Evolutionary conservation across 2,888 invertebrate species (phyloP).

Genomic region (Hydriomena furcata): DNA sequence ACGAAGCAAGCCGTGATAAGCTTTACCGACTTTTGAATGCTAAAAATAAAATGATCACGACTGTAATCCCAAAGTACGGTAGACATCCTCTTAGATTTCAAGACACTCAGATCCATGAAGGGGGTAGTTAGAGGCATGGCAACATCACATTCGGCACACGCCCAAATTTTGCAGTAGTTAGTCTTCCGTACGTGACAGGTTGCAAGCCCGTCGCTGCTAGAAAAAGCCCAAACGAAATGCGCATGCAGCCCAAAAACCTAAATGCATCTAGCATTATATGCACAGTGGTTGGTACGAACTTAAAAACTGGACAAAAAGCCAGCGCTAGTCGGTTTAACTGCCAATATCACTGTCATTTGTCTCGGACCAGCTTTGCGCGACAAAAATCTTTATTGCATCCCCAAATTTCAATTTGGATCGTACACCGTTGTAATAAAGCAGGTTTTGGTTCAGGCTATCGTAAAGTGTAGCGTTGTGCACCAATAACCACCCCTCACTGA

Average conservation of each 20-base stretch:
- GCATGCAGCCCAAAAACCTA: conserved; percentile 14
- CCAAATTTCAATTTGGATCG: conserved; percentile 33
- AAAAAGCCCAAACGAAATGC: no score
- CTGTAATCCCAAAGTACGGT: no score
- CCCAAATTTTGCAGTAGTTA: no score
- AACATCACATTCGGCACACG: no score
- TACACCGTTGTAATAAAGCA: conserved; percentile 36
- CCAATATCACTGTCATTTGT: conserved; percentile 71
- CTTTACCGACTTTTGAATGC: no score
- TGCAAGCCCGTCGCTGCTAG: no score
- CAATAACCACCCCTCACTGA: conserved; percentile 61
- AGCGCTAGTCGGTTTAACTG: conserved; percentile 58
- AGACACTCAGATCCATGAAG: no score
- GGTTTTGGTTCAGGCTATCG: conserved; percentile 5
- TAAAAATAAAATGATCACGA: no score
- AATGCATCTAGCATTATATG: conserved; percentile 38
- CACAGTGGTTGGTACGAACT: conserved; percentile 49
- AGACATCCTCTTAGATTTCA: no score
- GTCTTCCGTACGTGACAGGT: no score
- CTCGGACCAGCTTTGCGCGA: conserved; percentile 54
- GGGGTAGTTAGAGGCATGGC: no score
- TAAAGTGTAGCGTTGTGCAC: conserved; percentile 40
- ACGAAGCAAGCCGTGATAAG: no score
- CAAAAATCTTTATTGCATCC: conserved; percentile 40
- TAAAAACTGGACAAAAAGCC: conserved; percentile 52